phyloP scores from a whole-genome alignment of 2,113 vertebrate genomes.

The Neogobius melanostomus region DNA sequence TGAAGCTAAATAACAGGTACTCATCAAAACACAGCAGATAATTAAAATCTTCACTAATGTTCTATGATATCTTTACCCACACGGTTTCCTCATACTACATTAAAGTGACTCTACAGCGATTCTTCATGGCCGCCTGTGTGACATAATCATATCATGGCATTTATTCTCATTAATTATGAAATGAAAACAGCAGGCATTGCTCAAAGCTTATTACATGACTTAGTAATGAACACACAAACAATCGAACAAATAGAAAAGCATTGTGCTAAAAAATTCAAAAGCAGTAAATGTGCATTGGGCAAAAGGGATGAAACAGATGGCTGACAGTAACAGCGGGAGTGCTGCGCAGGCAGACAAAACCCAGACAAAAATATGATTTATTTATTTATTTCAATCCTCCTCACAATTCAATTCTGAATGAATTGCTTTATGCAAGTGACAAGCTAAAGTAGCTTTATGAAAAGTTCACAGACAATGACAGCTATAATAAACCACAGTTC shows the following conservation, averaged over 20 bases:
- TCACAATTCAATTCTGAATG: background rate
- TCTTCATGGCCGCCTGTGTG: background rate
- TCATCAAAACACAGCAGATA: too few species aligned
- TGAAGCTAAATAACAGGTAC: background rate
- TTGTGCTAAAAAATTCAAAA: conserved; percentile 19
- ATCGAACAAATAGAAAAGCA: background rate
- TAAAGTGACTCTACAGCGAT: background rate
- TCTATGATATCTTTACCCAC: too few species aligned
- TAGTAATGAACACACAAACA: background rate
- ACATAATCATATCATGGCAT: conserved; percentile 13
- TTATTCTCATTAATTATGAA: conserved; percentile 43
- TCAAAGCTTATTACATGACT: conserved; percentile 8
- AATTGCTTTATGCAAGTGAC: background rate
- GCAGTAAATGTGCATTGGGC: conserved; percentile 26
- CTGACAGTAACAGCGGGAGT: background rate
- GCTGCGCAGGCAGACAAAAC: conserved; percentile 6
- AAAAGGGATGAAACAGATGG: conserved; percentile 16
- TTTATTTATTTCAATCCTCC: background rate
- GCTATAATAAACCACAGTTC: background rate
- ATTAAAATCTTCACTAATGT: too few species aligned
- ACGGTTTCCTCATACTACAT: background rate
- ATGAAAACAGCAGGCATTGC: conserved; percentile 2
- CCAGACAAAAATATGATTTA: background rate
- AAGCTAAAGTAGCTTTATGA: background rate
- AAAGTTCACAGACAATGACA: background rate